Evolutionary conservation across 2,113 vertebrate species (phyloP).

Genomic region (Brachionichthys hirsutus): DNA sequence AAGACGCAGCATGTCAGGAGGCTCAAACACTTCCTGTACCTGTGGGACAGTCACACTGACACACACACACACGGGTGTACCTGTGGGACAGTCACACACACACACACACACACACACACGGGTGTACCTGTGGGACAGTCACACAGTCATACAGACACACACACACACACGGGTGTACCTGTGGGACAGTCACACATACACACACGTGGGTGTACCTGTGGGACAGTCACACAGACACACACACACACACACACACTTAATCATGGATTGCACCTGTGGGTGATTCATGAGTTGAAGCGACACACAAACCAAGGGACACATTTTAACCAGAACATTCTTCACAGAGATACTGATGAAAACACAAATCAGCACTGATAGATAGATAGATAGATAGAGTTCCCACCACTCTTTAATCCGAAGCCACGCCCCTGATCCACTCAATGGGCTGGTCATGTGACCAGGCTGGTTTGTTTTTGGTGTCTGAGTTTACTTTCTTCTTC

Average conservation of each 20-base stretch:
- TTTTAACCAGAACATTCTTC: constrained; percentile 34
- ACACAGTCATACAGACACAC: constrained; percentile 7
- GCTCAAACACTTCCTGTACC: constrained; percentile 68
- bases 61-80: constrained; percentile 45
- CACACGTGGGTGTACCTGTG: not conserved
- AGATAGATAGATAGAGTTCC: too few species aligned
- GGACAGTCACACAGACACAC: constrained; percentile 21
- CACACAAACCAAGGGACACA: constrained; percentile 29
- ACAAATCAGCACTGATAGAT: constrained; percentile 32
- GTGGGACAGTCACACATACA: not conserved
- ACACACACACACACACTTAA: not conserved
- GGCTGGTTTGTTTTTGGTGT: too few species aligned
- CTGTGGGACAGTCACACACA: constrained; percentile 50
- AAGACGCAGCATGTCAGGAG: constrained; percentile 73
- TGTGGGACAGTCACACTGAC: constrained; percentile 66
- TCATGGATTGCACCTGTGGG: constrained; percentile 61
- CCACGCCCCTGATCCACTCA: too few species aligned
- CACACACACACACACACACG: not conserved
- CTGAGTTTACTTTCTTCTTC: too few species aligned
- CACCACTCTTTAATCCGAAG: too few species aligned
- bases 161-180: not conserved
- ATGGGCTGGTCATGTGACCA: too few species aligned
- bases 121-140: constrained; percentile 8
- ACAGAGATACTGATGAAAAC: constrained; percentile 18
- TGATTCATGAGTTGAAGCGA: constrained; percentile 54